Conservation (phyloP, 2,888 invertebrate species). For the Acanthococcus lagerstroemiae region DNA sequence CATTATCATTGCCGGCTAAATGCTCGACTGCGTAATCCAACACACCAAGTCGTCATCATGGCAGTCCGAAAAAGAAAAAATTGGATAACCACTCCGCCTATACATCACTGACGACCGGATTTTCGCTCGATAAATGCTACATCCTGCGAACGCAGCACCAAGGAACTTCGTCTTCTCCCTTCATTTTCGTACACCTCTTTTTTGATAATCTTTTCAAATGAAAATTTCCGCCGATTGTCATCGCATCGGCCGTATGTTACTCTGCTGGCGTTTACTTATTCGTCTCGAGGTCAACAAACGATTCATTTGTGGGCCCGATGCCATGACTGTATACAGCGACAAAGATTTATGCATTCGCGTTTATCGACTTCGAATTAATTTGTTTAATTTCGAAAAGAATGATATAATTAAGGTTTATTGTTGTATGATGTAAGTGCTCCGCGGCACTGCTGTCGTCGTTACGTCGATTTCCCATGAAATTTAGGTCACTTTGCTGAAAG, state of each 20-base stretch:
- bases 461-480: background rate
- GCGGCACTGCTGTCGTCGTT: background rate
- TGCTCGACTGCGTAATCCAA: background rate
- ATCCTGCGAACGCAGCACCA: slow-evolving; percentile 15
- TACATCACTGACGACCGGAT: slow-evolving; percentile 4
- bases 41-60: no score
- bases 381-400: background rate
- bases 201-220: background rate
- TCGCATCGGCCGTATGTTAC: background rate
- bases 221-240: background rate
- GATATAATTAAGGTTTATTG: background rate
- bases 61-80: no score
- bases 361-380: background rate
- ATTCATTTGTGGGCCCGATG: no score
- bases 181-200: no score
- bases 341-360: background rate
- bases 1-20: no score
- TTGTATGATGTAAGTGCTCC: background rate
- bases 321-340: background rate
- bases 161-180: no score
- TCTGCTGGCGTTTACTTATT: background rate
- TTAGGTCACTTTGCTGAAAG: no score
- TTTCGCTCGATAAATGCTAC: slow-evolving; percentile 24
- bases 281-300: background rate
- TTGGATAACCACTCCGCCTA: background rate